Base-by-base conservation (phyloP, 2,888 invertebrate genomes). In the Dione vanillae region DNA sequence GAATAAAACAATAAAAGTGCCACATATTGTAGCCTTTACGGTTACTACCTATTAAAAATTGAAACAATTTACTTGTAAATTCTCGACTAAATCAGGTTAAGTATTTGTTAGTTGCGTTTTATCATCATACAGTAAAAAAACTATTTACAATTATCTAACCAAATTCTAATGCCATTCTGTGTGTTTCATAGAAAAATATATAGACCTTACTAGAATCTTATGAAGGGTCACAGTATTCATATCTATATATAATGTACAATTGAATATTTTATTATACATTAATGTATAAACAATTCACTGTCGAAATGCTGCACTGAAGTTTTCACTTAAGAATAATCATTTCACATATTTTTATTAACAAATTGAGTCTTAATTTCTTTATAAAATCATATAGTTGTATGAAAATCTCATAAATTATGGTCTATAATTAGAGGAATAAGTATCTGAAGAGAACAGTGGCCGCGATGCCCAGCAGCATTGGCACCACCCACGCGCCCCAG, bases 381-480 rank as follows among this genome's bases (percentile, higher is more conserved):
- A 59, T 43, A 20, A 41, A 20, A 43, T 19, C 43, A 43, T 41
- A 45, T 11, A 49, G 49, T 45, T 45, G 45, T 45, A 61, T 10
- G 16, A 61, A 61, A 61, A 61, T 45, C n/a, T 45, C 61, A 35
- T 45, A 61, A 61, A 45, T 20, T 27, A 43, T 6, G n/a, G 37
- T 49, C 9, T 11, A 16, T 19, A 6, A 69, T 92, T 95, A 90
- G 85, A 92, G 90, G 89, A 96, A 95, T 85, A 95, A 94, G 86
- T 94, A 95, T 83, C 96, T 95, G 89, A 96, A 96, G 78, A 96
- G 88, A 77, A 96, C 79, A 74, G 96, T 96, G 78, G 95, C 96
- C 68, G 95, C 88, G 75, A 96, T 81, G 74, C 96, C 96, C 81
- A 96, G 91, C 79, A 95, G 85, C 80, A 96, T 89, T 77, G 96